phyloP scores from a whole-genome alignment of 2,888 invertebrate species.

The Metacarcinus magister region DNA sequence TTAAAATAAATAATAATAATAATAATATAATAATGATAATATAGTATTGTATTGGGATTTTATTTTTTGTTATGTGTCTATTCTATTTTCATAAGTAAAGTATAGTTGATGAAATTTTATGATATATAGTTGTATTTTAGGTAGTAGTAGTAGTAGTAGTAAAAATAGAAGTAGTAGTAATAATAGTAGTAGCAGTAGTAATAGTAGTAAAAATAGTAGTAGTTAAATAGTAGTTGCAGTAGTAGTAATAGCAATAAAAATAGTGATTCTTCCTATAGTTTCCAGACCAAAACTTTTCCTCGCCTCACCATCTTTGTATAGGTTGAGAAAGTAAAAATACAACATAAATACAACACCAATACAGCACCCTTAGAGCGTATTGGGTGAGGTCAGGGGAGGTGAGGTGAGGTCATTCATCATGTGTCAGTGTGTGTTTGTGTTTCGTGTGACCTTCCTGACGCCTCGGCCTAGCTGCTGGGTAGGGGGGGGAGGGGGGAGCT shows the following conservation, averaged over 20 bases:
- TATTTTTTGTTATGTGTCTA: too few species aligned
- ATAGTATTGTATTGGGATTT: too few species aligned
- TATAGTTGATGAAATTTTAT: too few species aligned
- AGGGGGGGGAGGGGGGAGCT: not conserved
- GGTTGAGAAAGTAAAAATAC: too few species aligned
- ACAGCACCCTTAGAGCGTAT: not conserved
- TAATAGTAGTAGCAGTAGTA: not conserved
- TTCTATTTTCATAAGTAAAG: too few species aligned
- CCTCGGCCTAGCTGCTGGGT: not conserved
- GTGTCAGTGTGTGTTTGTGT: not conserved
- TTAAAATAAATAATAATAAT: too few species aligned
- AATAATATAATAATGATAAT: too few species aligned
- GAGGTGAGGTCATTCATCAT: not conserved
- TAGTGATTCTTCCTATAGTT: too few species aligned
- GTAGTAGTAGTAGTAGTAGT: not conserved
- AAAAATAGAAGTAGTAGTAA: not conserved
- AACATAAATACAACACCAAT: too few species aligned
- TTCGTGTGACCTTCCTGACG: not conserved
- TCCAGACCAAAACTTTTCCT: too few species aligned
- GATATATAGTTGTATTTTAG: not conserved
- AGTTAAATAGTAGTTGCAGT: not conserved
- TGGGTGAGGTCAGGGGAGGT: not conserved
- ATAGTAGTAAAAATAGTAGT: not conserved
- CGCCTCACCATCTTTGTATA: too few species aligned
- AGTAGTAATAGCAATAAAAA: too few species aligned